A percentile compares a stretch with the other conserved stretches of the same genome.
phyloP scores from a whole-genome alignment of 2,113 vertebrate species.

The Brienomyrus brachyistius region DNA sequence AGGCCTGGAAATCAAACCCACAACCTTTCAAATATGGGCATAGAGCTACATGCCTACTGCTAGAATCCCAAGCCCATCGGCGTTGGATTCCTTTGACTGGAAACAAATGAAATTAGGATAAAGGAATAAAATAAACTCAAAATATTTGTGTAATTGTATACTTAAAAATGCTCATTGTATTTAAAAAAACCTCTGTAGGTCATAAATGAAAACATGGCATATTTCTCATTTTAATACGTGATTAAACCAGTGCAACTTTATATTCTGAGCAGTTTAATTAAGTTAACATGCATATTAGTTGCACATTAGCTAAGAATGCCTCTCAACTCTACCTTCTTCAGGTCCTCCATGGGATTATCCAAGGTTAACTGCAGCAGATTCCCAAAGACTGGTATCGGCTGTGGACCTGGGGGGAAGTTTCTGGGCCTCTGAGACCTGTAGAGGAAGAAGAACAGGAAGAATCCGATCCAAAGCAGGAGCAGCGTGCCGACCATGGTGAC shows the following conservation, averaged over 20 bases:
- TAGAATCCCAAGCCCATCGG: too few relatives aligned
- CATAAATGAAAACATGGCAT: too few relatives aligned
- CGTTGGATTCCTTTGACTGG: too few relatives aligned
- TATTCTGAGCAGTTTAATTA: not conserved
- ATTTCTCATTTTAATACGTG: too few relatives aligned
- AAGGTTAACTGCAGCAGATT: conserved; percentile 49
- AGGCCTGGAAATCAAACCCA: not conserved
- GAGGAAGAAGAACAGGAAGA: conserved; percentile 40
- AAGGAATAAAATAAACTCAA: too few relatives aligned
- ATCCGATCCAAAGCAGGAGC: conserved; percentile 40
- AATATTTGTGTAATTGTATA: too few relatives aligned
- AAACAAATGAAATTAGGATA: too few relatives aligned
- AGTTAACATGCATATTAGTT: not conserved
- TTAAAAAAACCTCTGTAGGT: too few relatives aligned
- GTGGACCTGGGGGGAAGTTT: conserved; percentile 62
- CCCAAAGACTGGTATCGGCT: conserved; percentile 48
- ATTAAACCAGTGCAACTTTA: not conserved
- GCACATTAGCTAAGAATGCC: not conserved
- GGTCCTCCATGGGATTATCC: conserved; percentile 50
- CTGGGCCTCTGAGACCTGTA: conserved; percentile 43
- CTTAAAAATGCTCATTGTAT: too few relatives aligned
- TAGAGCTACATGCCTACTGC: too few relatives aligned
- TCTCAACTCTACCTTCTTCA: conserved; percentile 47
- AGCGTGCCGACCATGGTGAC: conserved; percentile 44
- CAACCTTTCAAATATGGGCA: not conserved